Evolutionary conservation across 1,140 invertebrate species (phyloP), one percentile per base, ranked within the genome.

Genomic region (Drosophila biarmipes): DNA sequence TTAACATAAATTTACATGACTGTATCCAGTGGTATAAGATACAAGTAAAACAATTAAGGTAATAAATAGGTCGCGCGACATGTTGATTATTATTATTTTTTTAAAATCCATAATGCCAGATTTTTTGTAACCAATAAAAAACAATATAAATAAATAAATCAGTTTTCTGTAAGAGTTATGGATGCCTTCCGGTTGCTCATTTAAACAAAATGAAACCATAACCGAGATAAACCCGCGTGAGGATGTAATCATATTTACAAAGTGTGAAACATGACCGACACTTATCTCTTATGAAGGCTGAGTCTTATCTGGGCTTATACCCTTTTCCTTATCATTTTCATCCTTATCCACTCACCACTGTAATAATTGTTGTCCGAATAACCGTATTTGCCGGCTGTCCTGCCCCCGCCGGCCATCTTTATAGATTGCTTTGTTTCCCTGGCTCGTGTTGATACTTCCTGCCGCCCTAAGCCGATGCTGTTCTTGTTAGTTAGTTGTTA

Each of bases 311-410:
- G 37, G 17, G 17, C 17, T 27, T 59, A 5, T 17, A 40, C 40
- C 62, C 48, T 8, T 19, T 38, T 52, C n/a, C 0, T 24, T 24
- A 56, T 40, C n/a, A 24, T 24, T 24, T 24, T 24, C 55, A 54
- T 73, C 24, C 12, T 37, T 29, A 51, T 42, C 61, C 56, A 90
- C 90, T 80, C 77, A 91, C 90, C 57, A 62, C 87, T 91, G 73
- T 91, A 90, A 63, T 90, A 90, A 81, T 78, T 91, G 87, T 81
- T 91, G 79, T 91, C 90, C 37, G 86, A 90, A 73, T 91, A 91
- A 62, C 90, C 90, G 76, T 90, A 90, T 86, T 91, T 91, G 53
- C 90, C 90, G 62, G 90, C 90, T 71, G 85, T 90, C 55, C 90
- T 81, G 24, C 90, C 90, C 57, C 90, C 90, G 51, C 80, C 90